Percentiles rank a stretch among this genome's conserved stretches.
These are phyloP conservation scores for Machimus atricapillus DNA, from an alignment of 2,888 invertebrate genomes.

Conservation along the genomic window DNA sequence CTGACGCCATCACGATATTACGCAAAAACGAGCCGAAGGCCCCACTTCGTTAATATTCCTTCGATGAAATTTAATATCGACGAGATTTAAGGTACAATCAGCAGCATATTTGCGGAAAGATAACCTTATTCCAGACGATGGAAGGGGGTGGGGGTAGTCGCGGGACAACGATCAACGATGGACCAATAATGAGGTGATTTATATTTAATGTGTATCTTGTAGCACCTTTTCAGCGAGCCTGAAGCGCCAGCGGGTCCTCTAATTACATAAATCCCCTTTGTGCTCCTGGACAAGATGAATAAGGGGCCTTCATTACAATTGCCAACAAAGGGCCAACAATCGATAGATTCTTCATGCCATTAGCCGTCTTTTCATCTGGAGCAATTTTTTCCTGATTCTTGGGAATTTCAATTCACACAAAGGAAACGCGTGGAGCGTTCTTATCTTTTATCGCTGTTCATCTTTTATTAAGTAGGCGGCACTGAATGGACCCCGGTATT, in stretches of 20 bases:
- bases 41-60: not conserved
- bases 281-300: not conserved
- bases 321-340: slow-evolving; percentile 7
- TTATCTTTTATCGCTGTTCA: slow-evolving; percentile 21
- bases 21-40: not conserved
- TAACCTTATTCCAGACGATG: not conserved
- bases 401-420: slow-evolving; percentile 13
- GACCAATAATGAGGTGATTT: not conserved
- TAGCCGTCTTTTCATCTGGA: slow-evolving; percentile 8
- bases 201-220: not conserved
- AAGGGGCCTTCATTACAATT: not conserved
- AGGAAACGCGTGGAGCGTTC: slow-evolving; percentile 8
- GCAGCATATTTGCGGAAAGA: not conserved
- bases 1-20: not conserved
- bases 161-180: not conserved
- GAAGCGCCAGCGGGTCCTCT: not conserved
- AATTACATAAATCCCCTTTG: not conserved
- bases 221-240: not conserved
- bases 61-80: not conserved
- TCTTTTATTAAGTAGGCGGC: slow-evolving; percentile 3
- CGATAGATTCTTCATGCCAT: slow-evolving; percentile 13
- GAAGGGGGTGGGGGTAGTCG: not conserved
- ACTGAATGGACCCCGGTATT: slow-evolving; percentile 3
- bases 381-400: not conserved
- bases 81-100: not conserved